phyloP scores from a whole-genome alignment of 1,140 invertebrate species.

The Lycorma delicatula region DNA sequence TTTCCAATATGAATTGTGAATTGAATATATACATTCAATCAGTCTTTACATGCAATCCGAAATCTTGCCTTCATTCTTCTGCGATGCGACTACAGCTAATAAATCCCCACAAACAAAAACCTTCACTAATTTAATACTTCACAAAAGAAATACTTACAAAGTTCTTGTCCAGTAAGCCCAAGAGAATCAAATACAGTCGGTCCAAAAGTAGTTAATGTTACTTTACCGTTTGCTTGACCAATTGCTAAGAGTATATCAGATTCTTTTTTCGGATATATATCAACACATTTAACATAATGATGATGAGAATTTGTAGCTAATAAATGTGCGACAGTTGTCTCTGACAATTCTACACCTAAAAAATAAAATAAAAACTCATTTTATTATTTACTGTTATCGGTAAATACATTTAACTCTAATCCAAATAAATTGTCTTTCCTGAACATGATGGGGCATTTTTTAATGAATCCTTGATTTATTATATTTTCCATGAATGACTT shows the following conservation, averaged over 20 bases:
- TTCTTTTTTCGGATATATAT: constrained; percentile 62
- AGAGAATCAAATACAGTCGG: constrained; percentile 55
- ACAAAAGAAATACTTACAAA: constrained; percentile 48
- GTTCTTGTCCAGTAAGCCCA: constrained; percentile 62
- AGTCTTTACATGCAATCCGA: no score
- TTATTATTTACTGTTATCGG: no score
- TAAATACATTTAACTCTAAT: neutral
- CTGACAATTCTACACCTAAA: constrained; percentile 56
- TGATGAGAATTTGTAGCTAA: constrained; percentile 55
- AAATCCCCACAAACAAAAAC: neutral
- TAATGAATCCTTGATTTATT: no score
- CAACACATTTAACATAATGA: constrained; percentile 65
- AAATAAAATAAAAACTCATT: constrained; percentile 15
- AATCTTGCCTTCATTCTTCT: no score
- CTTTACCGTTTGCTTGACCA: constrained; percentile 77
- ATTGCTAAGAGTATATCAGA: constrained; percentile 71
- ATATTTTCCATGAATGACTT: no score
- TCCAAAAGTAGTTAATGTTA: constrained; percentile 69
- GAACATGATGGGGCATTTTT: constrained; percentile 3
- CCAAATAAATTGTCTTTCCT: neutral
- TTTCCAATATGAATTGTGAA: no score
- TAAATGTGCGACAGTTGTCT: constrained; percentile 53
- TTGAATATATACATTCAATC: no score
- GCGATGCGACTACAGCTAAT: no score
- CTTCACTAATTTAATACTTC: constrained; percentile 1